These are phyloP conservation scores for Isichthys henryi DNA, from an alignment of 2,113 vertebrate genomes.

Conservation along the genomic window DNA sequence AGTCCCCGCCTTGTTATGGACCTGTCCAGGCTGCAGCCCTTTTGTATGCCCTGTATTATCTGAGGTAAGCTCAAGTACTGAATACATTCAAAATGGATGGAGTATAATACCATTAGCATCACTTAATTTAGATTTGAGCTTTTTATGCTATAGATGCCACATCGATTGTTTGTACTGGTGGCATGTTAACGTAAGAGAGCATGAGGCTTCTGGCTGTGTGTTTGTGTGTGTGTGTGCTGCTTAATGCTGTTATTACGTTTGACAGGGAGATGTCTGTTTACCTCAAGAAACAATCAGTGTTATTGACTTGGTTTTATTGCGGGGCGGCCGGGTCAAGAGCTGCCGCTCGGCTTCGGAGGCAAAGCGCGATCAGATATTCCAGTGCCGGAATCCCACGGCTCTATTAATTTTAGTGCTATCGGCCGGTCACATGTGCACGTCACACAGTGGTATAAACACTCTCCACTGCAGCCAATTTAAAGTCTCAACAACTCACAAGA, in stretches of 20 bases:
- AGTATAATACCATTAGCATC: neutral
- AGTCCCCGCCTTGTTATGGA: neutral
- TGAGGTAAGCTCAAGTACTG: neutral
- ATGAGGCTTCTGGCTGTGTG: neutral
- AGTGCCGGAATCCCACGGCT: neutral
- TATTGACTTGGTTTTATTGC: neutral
- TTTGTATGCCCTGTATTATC: neutral
- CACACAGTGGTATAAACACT: neutral
- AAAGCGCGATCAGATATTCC: neutral
- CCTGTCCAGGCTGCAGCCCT: neutral
- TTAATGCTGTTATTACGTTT: neutral
- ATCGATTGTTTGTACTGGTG: neutral
- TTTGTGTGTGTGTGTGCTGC: neutral
- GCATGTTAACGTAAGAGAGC: neutral
- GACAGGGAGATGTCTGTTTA: neutral
- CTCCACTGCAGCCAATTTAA: neutral
- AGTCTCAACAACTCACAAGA: neutral
- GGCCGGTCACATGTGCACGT: neutral
- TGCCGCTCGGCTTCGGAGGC: neutral
- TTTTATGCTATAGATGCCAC: neutral
- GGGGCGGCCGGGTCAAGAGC: neutral
- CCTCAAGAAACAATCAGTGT: neutral
- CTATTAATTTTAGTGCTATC: neutral
- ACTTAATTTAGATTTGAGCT: neutral
- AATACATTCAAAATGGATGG: neutral